A percentile compares a stretch with the other conserved stretches of the same genome.
phyloP scores from a whole-genome alignment of 2,888 invertebrate genomes.

The Sphecodes monilicornis region DNA sequence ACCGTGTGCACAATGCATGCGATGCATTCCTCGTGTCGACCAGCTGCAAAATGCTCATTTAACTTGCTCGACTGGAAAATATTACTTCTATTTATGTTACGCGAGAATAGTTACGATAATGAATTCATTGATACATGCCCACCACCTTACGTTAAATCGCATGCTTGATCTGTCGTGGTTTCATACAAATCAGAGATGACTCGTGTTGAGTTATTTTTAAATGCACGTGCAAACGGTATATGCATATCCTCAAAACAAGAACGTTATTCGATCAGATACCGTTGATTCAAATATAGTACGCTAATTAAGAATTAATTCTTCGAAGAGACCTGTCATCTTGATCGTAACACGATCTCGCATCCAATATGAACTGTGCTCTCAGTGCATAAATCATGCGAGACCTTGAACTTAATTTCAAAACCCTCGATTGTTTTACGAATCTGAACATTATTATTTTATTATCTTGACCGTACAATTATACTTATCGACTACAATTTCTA shows the following conservation, averaged over 20 bases:
- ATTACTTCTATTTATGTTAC: background rate
- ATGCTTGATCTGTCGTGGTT: background rate
- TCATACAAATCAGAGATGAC: background rate
- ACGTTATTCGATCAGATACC: conserved; percentile 1
- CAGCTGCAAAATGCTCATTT: background rate
- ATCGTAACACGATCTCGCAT: background rate
- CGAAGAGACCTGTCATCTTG: background rate
- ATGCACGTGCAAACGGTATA: background rate
- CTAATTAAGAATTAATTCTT: background rate
- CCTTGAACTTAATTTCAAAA: background rate
- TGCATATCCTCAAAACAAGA: background rate
- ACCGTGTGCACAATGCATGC: background rate
- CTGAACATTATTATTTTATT: background rate
- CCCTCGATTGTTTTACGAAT: background rate
- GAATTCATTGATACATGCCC: background rate
- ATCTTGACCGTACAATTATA: background rate
- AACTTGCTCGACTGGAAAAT: background rate
- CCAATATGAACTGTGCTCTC: background rate
- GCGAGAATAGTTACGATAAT: background rate
- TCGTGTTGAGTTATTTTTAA: background rate
- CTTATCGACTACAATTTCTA: background rate
- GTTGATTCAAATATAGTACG: background rate
- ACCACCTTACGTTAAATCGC: background rate
- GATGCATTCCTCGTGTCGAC: conserved; percentile 1
- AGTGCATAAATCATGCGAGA: background rate